Conservation (phyloP, 2,888 invertebrate species). For the Chorisops tibialis region DNA sequence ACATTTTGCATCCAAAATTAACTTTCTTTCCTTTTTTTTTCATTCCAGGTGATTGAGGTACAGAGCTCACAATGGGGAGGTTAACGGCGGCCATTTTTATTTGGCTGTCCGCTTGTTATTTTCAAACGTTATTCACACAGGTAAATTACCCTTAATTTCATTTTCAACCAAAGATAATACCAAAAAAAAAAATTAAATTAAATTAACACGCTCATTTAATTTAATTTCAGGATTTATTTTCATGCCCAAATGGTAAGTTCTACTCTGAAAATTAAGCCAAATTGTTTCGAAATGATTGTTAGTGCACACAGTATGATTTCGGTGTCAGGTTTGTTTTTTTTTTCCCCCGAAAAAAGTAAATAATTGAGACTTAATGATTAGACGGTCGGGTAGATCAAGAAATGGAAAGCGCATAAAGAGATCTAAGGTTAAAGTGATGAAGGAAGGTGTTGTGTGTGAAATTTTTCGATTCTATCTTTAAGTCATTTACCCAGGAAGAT, state of each 20-base stretch:
- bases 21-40: constrained; percentile 3
- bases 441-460: too few relatives aligned
- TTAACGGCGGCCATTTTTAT: constrained; percentile 50
- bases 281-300: neutral
- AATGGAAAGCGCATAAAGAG: too few relatives aligned
- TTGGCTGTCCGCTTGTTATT: constrained; percentile 52
- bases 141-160: constrained; percentile 31
- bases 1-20: neutral
- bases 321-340: too few relatives aligned
- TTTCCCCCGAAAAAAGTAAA: too few relatives aligned
- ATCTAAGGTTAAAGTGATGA: too few relatives aligned
- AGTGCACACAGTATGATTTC: too few relatives aligned
- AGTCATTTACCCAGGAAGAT: too few relatives aligned
- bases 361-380: too few relatives aligned
- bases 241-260: constrained; percentile 52
- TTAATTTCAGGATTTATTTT: constrained; percentile 46
- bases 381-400: too few relatives aligned
- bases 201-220: constrained; percentile 19
- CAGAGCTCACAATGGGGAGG: constrained; percentile 44
- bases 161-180: constrained; percentile 1
- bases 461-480: too few relatives aligned
- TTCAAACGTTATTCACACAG: constrained; percentile 36
- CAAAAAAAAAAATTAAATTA: constrained; percentile 1
- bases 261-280: neutral
- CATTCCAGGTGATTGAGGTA: constrained; percentile 31